phyloP scores from a whole-genome alignment of 1,140 invertebrate species.

The Anthonomus grandis region DNA sequence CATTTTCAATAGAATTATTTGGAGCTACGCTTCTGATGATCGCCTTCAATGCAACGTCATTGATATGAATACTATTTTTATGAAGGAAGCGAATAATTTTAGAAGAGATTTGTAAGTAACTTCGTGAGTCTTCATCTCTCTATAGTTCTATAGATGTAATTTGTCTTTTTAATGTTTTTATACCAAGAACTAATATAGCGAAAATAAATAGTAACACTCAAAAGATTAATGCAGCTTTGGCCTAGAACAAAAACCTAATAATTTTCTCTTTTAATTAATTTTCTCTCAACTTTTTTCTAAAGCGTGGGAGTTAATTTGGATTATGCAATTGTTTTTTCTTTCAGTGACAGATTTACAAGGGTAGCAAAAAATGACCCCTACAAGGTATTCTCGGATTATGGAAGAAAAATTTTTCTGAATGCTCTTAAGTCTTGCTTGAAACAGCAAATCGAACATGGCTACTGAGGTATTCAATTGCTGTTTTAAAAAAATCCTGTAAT shows the following conservation, averaged over 20 bases:
- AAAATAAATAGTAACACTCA: neutral
- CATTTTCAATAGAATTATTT: conserved; percentile 31
- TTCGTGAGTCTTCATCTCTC: no score
- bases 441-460: conserved; percentile 33
- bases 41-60: conserved; percentile 32
- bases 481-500: no score
- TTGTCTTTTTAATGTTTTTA: no score
- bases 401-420: conserved; percentile 34
- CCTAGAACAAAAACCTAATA: neutral
- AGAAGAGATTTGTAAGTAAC: conserved; percentile 33
- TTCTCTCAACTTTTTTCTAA: no score
- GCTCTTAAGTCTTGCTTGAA: conserved; percentile 29
- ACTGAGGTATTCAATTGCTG: conserved; percentile 22
- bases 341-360: conserved; percentile 32
- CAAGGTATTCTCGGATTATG: conserved; percentile 36
- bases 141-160: no score
- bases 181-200: no score
- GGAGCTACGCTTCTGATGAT: conserved; percentile 29
- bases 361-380: conserved; percentile 31
- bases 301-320: no score
- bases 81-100: conserved; percentile 27
- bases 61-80: conserved; percentile 35
- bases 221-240: neutral
- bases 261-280: no score
- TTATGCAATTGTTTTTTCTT: conserved; percentile 18